Evolutionary conservation across 2,113 vertebrate genomes (phyloP).

Genomic region (Mobula hypostoma): DNA sequence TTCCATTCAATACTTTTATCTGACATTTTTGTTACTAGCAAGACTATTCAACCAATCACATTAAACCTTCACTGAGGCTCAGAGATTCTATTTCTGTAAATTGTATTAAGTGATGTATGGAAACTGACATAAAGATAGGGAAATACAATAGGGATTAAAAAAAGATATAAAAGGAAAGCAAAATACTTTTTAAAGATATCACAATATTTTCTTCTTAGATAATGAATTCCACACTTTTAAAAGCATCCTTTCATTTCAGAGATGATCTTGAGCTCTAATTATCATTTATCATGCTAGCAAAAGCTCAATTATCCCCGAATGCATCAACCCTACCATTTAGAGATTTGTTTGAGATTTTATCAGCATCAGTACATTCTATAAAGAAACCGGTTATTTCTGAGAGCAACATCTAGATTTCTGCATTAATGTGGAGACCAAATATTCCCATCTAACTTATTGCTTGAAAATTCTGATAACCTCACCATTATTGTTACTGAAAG

Average conservation of each 20-base stretch:
- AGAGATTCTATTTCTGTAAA: too few relatives aligned
- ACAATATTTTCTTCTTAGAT: too few relatives aligned
- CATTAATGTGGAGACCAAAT: background rate
- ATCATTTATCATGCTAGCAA: background rate
- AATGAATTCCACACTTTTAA: background rate
- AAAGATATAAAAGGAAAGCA: background rate
- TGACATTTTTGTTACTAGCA: too few relatives aligned
- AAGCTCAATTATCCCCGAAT: background rate
- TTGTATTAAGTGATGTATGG: background rate
- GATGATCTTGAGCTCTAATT: background rate
- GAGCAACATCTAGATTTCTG: background rate
- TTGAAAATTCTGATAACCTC: background rate
- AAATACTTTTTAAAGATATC: background rate
- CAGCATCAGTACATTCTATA: too few relatives aligned
- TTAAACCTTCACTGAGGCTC: too few relatives aligned
- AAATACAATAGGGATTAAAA: background rate
- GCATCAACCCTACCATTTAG: too few relatives aligned
- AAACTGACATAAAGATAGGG: background rate
- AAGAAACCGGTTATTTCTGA: background rate
- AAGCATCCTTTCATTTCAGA: background rate
- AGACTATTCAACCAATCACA: too few relatives aligned
- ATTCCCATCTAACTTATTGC: background rate
- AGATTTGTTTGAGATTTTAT: too few relatives aligned
- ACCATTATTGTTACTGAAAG: background rate
- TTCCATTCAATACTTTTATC: too few relatives aligned